A percentile compares a stretch with the other conserved stretches of the same genome.
Evolutionary conservation across 2,797 vertebrate species (phyloP).

Genomic region (Pachyuromys duprasi): DNA sequence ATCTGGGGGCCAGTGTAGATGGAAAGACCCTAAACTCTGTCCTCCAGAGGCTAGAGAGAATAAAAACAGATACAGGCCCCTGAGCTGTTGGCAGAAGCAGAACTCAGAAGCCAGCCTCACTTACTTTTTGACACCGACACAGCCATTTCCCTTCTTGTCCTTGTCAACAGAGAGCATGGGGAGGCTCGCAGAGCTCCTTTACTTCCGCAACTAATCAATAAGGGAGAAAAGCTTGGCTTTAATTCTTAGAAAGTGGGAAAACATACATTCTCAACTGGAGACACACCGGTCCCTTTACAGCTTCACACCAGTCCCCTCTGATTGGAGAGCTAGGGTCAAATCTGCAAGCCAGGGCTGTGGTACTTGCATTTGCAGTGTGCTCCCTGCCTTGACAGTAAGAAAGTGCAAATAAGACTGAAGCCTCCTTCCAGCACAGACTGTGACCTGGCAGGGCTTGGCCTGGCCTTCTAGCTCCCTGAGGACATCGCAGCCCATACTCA

Average conservation of each 20-base stretch:
- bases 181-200: conserved; percentile 84
- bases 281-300: conserved; percentile 67
- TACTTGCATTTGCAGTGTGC: conserved; percentile 66
- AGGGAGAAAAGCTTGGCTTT: conserved; percentile 82
- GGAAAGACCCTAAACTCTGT: conserved; percentile 12
- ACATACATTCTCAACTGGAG: conserved; percentile 68
- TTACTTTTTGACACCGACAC: conserved; percentile 96
- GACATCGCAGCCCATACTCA: conserved; percentile 72
- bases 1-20: conserved; percentile 40
- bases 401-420: conserved; percentile 69
- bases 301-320: conserved; percentile 68
- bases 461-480: conserved; percentile 63
- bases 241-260: conserved; percentile 78
- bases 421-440: conserved; percentile 61
- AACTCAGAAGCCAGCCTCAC: conserved; percentile 79
- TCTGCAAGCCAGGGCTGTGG: conserved; percentile 40
- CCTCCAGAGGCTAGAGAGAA: conserved; percentile 54
- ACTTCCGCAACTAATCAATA: conserved; percentile 86
- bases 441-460: conserved; percentile 59
- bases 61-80: conserved; percentile 73
- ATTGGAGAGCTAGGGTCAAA: conserved; percentile 64
- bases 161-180: conserved; percentile 90
- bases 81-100: conserved; percentile 67
- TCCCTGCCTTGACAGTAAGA: conserved; percentile 71
- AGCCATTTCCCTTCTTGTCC: conserved; percentile 98